Evolutionary conservation across 37 sponge, comb jelly and placozoan species (phyloP), one percentile per base, ranked within the genome.

Genomic region (Theonella swinhoei): DNA sequence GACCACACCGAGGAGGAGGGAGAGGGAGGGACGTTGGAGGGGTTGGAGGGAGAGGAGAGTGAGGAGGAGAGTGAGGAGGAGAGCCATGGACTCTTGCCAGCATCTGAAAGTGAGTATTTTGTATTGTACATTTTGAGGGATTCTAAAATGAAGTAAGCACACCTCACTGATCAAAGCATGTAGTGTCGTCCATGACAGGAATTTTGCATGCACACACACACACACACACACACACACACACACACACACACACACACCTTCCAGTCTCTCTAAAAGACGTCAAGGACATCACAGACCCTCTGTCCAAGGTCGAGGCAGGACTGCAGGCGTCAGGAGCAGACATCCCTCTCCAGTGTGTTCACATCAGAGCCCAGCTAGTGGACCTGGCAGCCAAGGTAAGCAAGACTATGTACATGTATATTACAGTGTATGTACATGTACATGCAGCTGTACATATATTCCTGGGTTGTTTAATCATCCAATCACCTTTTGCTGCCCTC

Each of bases 251-350:
- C 75, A 43, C 54, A 32, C 75, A 42, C 66, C n/a, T n/a, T n/a
- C 42, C 62, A 85, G 93, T 92, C 39, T 80, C 80, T 29, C 70
- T 92, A 28, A 60, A 40, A 69, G 96, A 96, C 74, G 94, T 96
- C 14, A 41, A 90, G 87, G 79, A 82, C 73, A 79, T 96, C 1
- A 39, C 62, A n/a, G 76, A 97, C 68, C 97, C 95, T 17, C 64
- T 97, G 82, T 68, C 32, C 69, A 97, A 97, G 87, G 93, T 97
- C 63, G 76, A 94, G 66, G 90, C 97, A 31, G 97, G 97, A 23
- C 91, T 97, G 63, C 89, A 92, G 61, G 92, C 84, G 14, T 91
- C 69, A 3, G 91, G 95, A 19, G 94, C 74, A 11, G 91, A 85
- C 37, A 87, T 97, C 1, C 97, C 97, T 33, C 88, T 97, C 29